These are phyloP conservation scores for Chaetops frenatus DNA, from an alignment of 2,113 vertebrate species.

Conservation along the genomic window DNA sequence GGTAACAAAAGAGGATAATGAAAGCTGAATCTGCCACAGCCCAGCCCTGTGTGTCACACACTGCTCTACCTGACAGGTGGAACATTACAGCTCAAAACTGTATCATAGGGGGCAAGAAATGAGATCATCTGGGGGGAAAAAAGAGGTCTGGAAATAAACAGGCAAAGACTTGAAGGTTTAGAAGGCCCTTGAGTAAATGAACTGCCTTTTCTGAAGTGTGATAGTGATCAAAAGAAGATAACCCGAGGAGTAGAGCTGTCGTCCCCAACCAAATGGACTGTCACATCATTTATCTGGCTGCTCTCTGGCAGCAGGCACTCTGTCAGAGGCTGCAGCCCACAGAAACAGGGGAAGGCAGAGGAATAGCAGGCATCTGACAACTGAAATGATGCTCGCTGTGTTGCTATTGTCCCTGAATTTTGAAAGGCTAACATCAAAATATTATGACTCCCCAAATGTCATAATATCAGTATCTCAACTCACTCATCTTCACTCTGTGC, in stretches of 20 bases:
- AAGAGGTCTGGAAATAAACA: not conserved
- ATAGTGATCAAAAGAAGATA: not conserved
- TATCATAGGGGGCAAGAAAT: not conserved
- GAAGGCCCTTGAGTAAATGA: slow-evolving; percentile 13
- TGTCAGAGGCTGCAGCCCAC: not conserved
- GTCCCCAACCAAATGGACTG: not conserved
- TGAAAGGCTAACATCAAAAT: slow-evolving; percentile 71
- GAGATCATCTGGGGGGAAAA: not conserved
- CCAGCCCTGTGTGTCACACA: not conserved
- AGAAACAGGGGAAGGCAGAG: not conserved
- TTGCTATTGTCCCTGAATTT: slow-evolving; percentile 14
- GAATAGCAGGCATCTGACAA: not conserved
- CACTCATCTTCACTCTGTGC: slow-evolving; percentile 10
- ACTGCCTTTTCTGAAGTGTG: not conserved
- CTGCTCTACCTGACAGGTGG: not conserved
- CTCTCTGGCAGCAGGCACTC: slow-evolving; percentile 16
- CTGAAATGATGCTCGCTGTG: not conserved
- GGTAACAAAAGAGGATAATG: not conserved
- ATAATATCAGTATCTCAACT: slow-evolving; percentile 54
- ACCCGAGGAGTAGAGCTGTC: not conserved
- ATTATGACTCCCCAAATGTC: slow-evolving; percentile 65
- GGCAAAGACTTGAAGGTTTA: not conserved
- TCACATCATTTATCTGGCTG: not conserved
- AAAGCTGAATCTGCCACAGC: not conserved
- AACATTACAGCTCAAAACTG: not conserved